Percentiles rank a stretch among this genome's conserved stretches.
Conservation (phyloP, 2,888 invertebrate species). For the Microchrysa polita region DNA sequence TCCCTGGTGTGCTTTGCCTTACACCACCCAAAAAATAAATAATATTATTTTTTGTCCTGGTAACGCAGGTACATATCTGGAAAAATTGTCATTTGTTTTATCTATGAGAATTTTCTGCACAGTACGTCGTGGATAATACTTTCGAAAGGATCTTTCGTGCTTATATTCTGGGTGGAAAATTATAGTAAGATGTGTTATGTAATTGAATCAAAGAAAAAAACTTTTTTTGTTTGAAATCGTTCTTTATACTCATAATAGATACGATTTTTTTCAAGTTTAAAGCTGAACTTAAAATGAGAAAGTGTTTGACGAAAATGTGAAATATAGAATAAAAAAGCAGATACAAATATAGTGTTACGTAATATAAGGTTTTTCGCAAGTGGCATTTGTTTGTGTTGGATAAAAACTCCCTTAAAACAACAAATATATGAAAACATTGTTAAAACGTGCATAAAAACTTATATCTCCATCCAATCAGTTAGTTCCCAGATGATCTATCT, state of each 20-base stretch:
- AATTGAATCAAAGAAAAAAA: slow-evolving; percentile 6
- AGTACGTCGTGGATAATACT: slow-evolving; percentile 24
- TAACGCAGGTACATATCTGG: slow-evolving; percentile 18
- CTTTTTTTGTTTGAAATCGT: no score
- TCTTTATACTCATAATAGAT: no score
- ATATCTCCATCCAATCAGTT: no score
- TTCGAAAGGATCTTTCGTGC: slow-evolving; percentile 3
- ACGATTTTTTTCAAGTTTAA: not conserved
- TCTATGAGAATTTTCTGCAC: slow-evolving; percentile 14
- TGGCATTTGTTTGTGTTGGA: no score
- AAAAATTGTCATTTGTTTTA: slow-evolving; percentile 34
- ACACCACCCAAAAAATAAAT: slow-evolving; percentile 42
- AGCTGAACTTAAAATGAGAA: not conserved
- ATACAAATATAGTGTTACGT: no score
- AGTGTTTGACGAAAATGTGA: not conserved
- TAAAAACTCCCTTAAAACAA: no score
- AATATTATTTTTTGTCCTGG: slow-evolving; percentile 33
- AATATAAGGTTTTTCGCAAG: no score
- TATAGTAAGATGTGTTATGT: slow-evolving; percentile 32
- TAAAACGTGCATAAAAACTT: no score
- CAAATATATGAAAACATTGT: no score
- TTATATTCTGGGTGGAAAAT: no score
- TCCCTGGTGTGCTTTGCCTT: not conserved
- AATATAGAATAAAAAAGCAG: no score
- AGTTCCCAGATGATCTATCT: no score